phyloP scores from a whole-genome alignment of 37 sponge, comb jelly and placozoan genomes.

The Axinella damicornis region DNA sequence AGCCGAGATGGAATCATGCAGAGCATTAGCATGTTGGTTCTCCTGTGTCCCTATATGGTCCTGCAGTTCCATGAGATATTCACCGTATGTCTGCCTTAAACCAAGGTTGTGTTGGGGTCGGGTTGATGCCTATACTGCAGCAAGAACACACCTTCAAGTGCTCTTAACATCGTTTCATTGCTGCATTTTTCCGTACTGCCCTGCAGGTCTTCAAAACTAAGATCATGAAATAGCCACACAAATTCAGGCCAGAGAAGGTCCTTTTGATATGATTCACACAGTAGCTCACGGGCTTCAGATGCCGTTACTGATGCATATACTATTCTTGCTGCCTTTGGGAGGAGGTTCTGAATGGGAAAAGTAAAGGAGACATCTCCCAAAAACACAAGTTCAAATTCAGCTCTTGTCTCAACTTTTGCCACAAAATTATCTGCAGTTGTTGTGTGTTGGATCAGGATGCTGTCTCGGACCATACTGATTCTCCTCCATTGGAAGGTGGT shows the following conservation, averaged over 20 bases:
- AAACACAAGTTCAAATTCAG: no score
- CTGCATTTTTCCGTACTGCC: neutral
- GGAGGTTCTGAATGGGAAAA: no score
- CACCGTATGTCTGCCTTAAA: no score
- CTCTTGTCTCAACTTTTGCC: no score
- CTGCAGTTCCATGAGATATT: no score
- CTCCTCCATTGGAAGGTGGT: neutral
- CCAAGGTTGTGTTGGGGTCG: neutral
- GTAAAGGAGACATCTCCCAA: no score
- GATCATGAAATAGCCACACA: slow-evolving; percentile 34
- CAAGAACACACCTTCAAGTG: slow-evolving; percentile 19
- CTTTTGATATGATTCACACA: slow-evolving; percentile 12
- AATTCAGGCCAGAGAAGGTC: slow-evolving; percentile 15
- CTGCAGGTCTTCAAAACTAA: slow-evolving; percentile 4
- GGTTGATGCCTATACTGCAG: neutral
- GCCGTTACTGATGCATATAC: slow-evolving; percentile 12
- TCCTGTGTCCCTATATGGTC: no score
- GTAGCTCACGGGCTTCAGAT: slow-evolving; percentile 9
- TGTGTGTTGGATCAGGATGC: no score
- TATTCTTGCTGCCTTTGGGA: neutral
- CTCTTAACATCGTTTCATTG: slow-evolving; percentile 5
- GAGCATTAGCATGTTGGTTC: slow-evolving; percentile 2
- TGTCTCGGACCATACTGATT: neutral
- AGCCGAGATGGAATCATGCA: slow-evolving; percentile 55
- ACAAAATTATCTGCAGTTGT: no score